phyloP scores from a whole-genome alignment of 2,797 vertebrate genomes.

The Manis crassicaudata region DNA sequence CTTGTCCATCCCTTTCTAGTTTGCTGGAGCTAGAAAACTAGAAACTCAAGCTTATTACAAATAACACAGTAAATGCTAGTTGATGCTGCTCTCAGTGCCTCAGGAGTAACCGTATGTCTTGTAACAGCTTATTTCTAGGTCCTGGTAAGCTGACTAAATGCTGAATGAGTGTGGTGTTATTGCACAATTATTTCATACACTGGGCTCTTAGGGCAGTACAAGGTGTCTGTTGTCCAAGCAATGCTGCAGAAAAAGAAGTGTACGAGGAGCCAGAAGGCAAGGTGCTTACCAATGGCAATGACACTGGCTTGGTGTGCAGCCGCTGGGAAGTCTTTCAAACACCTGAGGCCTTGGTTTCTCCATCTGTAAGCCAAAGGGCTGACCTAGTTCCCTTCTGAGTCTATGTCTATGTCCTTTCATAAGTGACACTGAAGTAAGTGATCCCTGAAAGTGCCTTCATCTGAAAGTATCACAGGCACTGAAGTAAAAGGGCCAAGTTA shows the following conservation, averaged over 20 bases:
- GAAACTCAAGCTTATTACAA: constrained; percentile 2
- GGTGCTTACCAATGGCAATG: neutral
- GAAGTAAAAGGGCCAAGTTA: neutral
- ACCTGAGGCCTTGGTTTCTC: neutral
- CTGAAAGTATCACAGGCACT: neutral
- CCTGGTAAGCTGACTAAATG: neutral
- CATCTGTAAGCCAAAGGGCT: neutral
- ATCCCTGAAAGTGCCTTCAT: constrained; percentile 10
- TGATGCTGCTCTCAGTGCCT: neutral
- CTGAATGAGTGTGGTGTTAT: neutral
- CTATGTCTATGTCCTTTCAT: neutral
- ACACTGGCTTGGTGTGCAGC: neutral
- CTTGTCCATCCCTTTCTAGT: neutral
- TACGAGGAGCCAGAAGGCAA: neutral
- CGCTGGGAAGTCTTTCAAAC: neutral
- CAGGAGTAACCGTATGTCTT: neutral
- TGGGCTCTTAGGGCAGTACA: neutral
- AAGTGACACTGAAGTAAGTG: constrained; percentile 10
- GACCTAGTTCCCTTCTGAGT: neutral
- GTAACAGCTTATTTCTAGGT: constrained; percentile 12
- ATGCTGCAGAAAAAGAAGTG: neutral
- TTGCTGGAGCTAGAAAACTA: constrained; percentile 4
- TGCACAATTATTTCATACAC: neutral
- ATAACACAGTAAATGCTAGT: neutral
- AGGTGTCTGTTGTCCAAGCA: neutral